phyloP scores from a whole-genome alignment of 2,888 invertebrate species.

The Melipona beecheii region DNA sequence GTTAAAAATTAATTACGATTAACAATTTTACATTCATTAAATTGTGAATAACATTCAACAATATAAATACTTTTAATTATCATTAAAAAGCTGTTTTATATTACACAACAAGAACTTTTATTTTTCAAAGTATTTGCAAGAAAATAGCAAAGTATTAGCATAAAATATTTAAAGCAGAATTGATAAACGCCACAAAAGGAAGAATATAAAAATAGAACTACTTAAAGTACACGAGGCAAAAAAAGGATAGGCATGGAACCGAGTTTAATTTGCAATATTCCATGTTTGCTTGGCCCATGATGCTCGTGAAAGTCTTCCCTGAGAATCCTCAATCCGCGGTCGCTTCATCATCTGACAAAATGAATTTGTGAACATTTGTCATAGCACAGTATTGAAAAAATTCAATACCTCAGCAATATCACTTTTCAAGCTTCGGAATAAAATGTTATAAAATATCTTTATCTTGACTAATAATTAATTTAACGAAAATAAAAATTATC shows the following conservation, averaged over 20 bases:
- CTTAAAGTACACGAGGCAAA: neutral
- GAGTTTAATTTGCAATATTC: slow-evolving; percentile 71
- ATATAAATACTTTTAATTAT: too few relatives aligned
- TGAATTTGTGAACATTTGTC: slow-evolving; percentile 33
- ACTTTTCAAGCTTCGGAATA: neutral
- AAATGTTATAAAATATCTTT: neutral
- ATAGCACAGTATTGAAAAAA: neutral
- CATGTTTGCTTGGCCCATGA: slow-evolving; percentile 65
- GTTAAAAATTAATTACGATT: too few relatives aligned
- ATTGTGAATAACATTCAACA: too few relatives aligned
- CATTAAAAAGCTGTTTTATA: too few relatives aligned
- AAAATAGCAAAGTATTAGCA: too few relatives aligned
- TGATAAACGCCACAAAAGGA: neutral
- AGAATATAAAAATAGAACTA: neutral
- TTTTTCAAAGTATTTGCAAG: too few relatives aligned
- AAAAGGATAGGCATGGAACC: slow-evolving; percentile 36
- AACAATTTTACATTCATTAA: too few relatives aligned
- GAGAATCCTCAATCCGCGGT: slow-evolving; percentile 45
- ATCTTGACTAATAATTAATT: neutral
- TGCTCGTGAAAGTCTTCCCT: slow-evolving; percentile 63
- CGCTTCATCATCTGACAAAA: slow-evolving; percentile 43
- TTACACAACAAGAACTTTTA: too few relatives aligned
- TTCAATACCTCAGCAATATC: neutral
- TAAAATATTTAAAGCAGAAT: neutral
- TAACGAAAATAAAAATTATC: neutral